Conservation (phyloP, 2,797 vertebrate species). For the Nyctibius grandis region DNA sequence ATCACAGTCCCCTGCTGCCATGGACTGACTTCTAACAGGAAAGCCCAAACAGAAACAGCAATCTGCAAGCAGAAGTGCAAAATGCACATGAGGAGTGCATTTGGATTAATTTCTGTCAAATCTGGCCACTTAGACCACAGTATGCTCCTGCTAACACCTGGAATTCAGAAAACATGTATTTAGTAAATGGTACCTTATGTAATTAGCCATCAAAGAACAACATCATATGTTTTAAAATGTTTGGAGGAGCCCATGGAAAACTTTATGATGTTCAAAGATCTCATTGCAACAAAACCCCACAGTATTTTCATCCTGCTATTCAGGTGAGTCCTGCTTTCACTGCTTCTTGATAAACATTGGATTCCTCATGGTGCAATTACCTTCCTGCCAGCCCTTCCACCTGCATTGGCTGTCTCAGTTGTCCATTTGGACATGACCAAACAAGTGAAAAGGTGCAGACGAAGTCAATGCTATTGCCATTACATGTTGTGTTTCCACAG, state of each 20-base stretch:
- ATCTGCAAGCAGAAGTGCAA: background rate
- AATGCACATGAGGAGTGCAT: background rate
- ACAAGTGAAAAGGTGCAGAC: background rate
- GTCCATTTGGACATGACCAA: background rate
- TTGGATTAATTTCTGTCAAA: background rate
- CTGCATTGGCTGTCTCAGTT: background rate
- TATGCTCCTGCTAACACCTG: background rate
- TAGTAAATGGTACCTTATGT: background rate
- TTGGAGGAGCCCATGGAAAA: background rate
- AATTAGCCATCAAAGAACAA: background rate
- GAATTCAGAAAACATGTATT: background rate
- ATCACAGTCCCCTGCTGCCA: background rate
- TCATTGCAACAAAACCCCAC: background rate
- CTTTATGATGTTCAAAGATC: background rate
- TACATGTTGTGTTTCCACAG: background rate
- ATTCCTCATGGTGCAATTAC: background rate
- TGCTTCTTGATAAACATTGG: background rate
- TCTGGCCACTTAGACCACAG: background rate
- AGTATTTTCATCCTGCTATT: background rate
- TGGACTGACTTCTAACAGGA: background rate
- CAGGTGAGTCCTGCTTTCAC: background rate
- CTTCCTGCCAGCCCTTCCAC: background rate
- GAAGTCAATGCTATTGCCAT: background rate
- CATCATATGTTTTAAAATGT: accelerated
- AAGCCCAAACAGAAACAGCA: background rate